Percentiles rank a stretch among this genome's conserved stretches.
Conservation (phyloP, 2,888 invertebrate species). For the Drosophila borborema region DNA sequence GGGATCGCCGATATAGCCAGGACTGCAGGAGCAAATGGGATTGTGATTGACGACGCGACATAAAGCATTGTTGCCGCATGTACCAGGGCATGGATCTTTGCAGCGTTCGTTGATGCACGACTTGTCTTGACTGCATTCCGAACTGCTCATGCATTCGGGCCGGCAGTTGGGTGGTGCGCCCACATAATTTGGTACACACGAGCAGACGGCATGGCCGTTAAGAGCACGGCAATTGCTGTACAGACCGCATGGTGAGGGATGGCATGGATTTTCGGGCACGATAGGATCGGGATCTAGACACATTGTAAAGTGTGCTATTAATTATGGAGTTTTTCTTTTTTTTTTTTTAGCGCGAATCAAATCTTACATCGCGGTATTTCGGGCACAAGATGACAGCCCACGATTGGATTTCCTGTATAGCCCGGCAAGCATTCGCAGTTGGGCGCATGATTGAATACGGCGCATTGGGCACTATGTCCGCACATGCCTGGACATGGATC, state of each 20-base stretch:
- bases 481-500: slow-evolving; percentile 94
- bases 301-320: slow-evolving; percentile 52
- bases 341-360: slow-evolving; percentile 19
- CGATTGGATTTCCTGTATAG: slow-evolving; percentile 88
- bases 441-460: slow-evolving; percentile 89
- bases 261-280: slow-evolving; percentile 86
- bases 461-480: slow-evolving; percentile 92
- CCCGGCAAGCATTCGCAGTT: slow-evolving; percentile 88
- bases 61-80: slow-evolving; percentile 93
- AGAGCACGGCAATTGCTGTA: slow-evolving; percentile 91
- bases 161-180: slow-evolving; percentile 92
- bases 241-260: slow-evolving; percentile 92
- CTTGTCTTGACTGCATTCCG: slow-evolving; percentile 92
- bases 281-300: slow-evolving; percentile 80
- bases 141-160: slow-evolving; percentile 93
- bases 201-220: slow-evolving; percentile 92
- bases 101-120: slow-evolving; percentile 93
- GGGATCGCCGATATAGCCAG: slow-evolving; percentile 92
- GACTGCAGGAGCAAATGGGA: slow-evolving; percentile 92
- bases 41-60: slow-evolving; percentile 94
- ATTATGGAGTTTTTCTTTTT: slow-evolving; percentile 16
- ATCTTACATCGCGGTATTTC: slow-evolving; percentile 82
- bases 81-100: slow-evolving; percentile 92
- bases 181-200: slow-evolving; percentile 91
- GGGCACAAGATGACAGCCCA: slow-evolving; percentile 84